Evolutionary conservation across 2,113 vertebrate genomes (phyloP), one percentile per base, ranked within the genome.

Genomic region (Trichomycterus rosablanca): DNA sequence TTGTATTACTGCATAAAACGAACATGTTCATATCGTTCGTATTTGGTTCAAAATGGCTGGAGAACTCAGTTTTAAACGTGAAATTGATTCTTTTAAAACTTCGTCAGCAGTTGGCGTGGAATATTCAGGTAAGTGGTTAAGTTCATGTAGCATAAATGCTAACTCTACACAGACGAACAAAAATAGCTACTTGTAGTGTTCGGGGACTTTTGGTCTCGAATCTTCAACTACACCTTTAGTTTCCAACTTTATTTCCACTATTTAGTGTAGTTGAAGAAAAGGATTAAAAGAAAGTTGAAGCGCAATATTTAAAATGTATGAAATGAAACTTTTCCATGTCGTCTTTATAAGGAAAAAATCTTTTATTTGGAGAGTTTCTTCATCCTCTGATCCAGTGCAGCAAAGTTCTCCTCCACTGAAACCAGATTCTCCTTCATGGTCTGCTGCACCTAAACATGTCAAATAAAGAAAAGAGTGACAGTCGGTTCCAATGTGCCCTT

Each of bases 341-440:
- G 45, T 5, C 9, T 71, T 48, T 59, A 50, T 64, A 1, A 19
- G 12, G 1, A 18, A n/a, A 42, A 22, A 39, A 42, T 8, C 18
- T 23, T 63, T 91, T 88, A 94, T 81, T 94, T 89, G 39, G 83
- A 83, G 35, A 96, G 72, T 56, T 87, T 87, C 83, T 93, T 91
- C 84, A 95, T 90, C 76, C 93, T 85, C 64, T 89, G 75, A 7
- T 94, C 88, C 35, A 96, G 84, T 20, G 79, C 82, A 35, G 81
- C 58, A 71, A 96, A 91, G 78, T 94, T 96, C 15, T 92, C 90
- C 67, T 93, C 90, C 19, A 96, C 80, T 0, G 88, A 77, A 57
- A 73, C 77, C 63, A 94, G 78, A 71, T 96, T 96, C 64, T 94
- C 92, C 77, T 88, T 87, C 90, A 95, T 93, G 1, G 93, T 93